These are phyloP conservation scores for Opisthocomus hoazin DNA, from an alignment of 2,113 vertebrate genomes.

Conservation along the genomic window DNA sequence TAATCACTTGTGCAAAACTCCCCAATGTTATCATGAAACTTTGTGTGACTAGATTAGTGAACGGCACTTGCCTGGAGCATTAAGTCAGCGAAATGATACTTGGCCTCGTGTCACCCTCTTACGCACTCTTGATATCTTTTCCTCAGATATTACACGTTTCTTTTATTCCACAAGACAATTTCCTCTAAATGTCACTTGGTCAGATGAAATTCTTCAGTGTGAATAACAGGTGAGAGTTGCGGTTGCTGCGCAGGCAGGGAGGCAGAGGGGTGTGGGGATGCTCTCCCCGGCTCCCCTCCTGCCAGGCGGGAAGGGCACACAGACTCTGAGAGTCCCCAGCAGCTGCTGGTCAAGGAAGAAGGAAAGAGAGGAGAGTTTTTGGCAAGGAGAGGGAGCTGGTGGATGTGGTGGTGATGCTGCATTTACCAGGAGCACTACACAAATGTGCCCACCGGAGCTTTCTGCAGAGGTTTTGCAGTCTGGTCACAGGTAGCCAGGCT, in stretches of 20 bases:
- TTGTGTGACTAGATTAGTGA: not conserved
- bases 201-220: not conserved
- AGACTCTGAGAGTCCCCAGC: not conserved
- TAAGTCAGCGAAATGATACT: not conserved
- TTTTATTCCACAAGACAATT: not conserved
- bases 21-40: not conserved
- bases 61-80: not conserved
- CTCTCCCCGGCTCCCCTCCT: not conserved
- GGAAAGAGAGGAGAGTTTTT: not conserved
- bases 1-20: not conserved
- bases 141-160: not conserved
- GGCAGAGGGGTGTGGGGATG: not conserved
- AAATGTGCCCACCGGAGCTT: rapidly evolving
- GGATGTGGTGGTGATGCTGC: not conserved
- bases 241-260: not conserved
- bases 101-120: not conserved
- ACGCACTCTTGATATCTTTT: not conserved
- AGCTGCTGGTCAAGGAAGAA: not conserved
- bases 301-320: rapidly evolving
- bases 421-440: not conserved
- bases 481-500: not conserved
- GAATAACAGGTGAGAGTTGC: not conserved
- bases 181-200: not conserved
- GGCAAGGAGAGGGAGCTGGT: not conserved
- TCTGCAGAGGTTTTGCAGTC: not conserved